phyloP scores from a whole-genome alignment of 2,113 vertebrate species.

The Plectropomus leopardus region DNA sequence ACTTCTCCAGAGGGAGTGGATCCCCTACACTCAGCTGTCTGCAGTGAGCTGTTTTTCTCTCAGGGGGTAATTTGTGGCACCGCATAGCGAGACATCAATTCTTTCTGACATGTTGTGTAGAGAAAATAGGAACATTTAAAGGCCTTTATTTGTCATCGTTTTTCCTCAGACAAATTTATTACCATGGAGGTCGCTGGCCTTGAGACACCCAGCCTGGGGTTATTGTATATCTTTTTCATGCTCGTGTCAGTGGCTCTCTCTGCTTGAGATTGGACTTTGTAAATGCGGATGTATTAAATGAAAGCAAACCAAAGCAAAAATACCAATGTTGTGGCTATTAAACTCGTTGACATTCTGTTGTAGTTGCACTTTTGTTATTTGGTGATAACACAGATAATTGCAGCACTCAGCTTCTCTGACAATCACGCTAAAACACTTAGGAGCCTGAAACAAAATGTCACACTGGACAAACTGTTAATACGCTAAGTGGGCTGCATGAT shows the following conservation, averaged over 20 bases:
- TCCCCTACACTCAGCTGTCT: constrained; percentile 66
- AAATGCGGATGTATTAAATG: constrained; percentile 23
- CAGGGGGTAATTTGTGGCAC: constrained; percentile 75
- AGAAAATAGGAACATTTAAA: constrained; percentile 81
- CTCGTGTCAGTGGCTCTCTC: constrained; percentile 7
- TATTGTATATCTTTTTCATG: constrained; percentile 57
- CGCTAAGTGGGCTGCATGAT: constrained; percentile 33
- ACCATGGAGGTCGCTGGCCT: constrained; percentile 58
- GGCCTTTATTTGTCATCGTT: constrained; percentile 79
- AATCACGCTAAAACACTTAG: constrained; percentile 19
- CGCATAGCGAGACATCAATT: constrained; percentile 74
- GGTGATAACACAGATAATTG: constrained; percentile 32
- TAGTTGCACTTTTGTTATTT: constrained; percentile 30
- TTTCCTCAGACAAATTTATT: constrained; percentile 74
- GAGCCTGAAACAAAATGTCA: constrained; percentile 9
- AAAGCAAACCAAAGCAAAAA: constrained; percentile 4
- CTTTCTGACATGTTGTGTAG: constrained; percentile 62
- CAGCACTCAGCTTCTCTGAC: constrained; percentile 26
- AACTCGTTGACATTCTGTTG: constrained; percentile 14
- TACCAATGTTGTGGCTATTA: constrained; percentile 1
- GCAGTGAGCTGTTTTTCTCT: constrained; percentile 66
- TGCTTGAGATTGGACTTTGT: background rate
- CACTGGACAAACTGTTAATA: constrained; percentile 46
- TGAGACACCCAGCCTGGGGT: constrained; percentile 43
- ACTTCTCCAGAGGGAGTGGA: constrained; percentile 64